Evolutionary conservation across 1,140 invertebrate species (phyloP).

Genomic region (Patella vulgata): DNA sequence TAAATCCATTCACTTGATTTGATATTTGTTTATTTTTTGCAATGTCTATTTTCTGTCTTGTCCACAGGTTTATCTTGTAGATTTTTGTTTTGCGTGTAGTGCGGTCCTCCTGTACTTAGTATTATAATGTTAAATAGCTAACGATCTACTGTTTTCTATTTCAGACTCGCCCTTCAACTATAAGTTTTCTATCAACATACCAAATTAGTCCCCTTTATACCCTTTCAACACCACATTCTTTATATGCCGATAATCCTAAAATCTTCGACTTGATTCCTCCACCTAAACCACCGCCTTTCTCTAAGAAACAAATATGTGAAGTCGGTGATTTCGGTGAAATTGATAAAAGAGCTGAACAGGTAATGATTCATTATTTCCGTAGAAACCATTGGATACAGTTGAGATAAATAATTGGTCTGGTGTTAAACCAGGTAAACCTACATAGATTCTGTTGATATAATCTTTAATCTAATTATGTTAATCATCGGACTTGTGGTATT

Average conservation of each 20-base stretch:
- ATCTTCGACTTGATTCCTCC: constrained; percentile 30
- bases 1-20: too few species aligned
- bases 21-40: too few species aligned
- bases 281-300: constrained; percentile 30
- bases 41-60: too few species aligned
- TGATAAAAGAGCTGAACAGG: constrained; percentile 36
- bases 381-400: neutral
- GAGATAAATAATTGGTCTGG: neutral
- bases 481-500: neutral
- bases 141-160: too few species aligned
- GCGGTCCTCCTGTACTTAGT: too few species aligned
- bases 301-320: constrained; percentile 37
- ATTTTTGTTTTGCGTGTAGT: too few species aligned
- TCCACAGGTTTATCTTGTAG: too few species aligned
- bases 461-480: neutral
- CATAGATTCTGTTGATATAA: neutral
- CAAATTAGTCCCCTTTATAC: constrained; percentile 38
- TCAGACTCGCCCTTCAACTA: too few species aligned
- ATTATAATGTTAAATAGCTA: too few species aligned
- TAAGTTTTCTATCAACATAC: constrained; percentile 40
- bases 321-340: constrained; percentile 24
- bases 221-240: constrained; percentile 23
- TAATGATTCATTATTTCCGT: neutral
- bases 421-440: neutral
- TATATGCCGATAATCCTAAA: constrained; percentile 36